These are phyloP conservation scores for Galago senegalensis DNA, from an alignment of 2,797 vertebrate genomes.

Conservation along the genomic window DNA sequence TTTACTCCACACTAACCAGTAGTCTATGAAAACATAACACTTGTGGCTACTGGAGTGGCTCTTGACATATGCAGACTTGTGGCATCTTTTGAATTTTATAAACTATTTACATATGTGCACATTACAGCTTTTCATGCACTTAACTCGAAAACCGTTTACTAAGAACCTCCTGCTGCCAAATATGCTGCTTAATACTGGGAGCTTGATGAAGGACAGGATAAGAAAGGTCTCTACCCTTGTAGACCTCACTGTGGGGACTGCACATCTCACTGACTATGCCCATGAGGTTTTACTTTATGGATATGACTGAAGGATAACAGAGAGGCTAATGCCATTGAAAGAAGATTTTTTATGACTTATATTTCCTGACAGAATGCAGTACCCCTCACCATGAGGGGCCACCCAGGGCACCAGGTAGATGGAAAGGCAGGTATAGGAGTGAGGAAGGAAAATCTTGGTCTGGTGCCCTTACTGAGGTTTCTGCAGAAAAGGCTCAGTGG, in stretches of 20 bases:
- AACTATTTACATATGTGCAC: background rate
- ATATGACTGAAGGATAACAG: background rate
- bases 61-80: background rate
- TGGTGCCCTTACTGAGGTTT: background rate
- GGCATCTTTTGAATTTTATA: background rate
- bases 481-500: background rate
- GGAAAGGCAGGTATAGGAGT: background rate
- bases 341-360: background rate
- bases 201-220: background rate
- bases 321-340: background rate
- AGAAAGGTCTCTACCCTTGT: background rate
- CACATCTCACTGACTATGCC: background rate
- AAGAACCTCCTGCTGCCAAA: background rate
- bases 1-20: background rate
- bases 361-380: background rate
- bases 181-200: background rate
- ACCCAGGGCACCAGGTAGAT: background rate
- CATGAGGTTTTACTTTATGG: background rate
- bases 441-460: background rate
- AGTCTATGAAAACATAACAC: background rate
- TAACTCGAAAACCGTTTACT: background rate
- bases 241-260: background rate
- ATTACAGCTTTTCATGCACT: background rate
- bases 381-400: background rate
- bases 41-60: background rate